phyloP scores from a whole-genome alignment of 2,113 vertebrate genomes.

The Podilymbus podiceps region DNA sequence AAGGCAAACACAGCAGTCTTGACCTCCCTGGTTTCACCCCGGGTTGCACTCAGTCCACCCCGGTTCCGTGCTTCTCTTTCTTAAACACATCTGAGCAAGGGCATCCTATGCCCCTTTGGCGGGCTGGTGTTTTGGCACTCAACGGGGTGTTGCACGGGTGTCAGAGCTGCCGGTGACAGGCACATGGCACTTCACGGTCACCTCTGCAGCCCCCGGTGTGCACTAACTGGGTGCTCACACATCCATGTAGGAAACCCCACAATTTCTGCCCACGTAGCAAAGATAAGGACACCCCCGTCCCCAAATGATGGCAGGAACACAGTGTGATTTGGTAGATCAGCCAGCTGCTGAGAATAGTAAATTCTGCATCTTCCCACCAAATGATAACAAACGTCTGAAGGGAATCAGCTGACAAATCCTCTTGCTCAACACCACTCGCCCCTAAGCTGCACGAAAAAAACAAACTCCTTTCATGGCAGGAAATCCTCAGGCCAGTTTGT shows the following conservation, averaged over 20 bases:
- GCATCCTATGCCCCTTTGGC: background rate
- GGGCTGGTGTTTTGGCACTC: background rate
- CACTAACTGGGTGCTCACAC: background rate
- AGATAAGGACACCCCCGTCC: background rate
- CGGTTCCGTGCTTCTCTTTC: background rate
- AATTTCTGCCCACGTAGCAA: background rate
- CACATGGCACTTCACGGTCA: background rate
- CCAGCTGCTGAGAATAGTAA: constrained; percentile 5
- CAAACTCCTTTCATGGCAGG: constrained; percentile 49
- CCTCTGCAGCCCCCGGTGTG: background rate
- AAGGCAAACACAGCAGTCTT: background rate
- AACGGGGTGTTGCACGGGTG: background rate
- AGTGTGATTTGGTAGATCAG: background rate
- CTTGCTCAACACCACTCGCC: constrained; percentile 28
- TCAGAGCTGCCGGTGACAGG: background rate
- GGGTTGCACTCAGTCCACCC: background rate
- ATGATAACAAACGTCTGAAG: constrained; percentile 27
- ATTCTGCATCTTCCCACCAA: constrained; percentile 38
- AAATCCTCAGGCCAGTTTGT: constrained; percentile 51
- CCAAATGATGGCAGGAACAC: background rate
- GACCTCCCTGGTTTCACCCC: background rate
- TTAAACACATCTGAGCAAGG: background rate
- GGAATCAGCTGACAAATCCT: constrained; percentile 47
- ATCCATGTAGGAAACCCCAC: background rate
- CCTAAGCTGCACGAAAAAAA: constrained; percentile 16